These are phyloP conservation scores for Diogma glabrata DNA, from an alignment of 2,888 invertebrate species.

Conservation along the genomic window DNA sequence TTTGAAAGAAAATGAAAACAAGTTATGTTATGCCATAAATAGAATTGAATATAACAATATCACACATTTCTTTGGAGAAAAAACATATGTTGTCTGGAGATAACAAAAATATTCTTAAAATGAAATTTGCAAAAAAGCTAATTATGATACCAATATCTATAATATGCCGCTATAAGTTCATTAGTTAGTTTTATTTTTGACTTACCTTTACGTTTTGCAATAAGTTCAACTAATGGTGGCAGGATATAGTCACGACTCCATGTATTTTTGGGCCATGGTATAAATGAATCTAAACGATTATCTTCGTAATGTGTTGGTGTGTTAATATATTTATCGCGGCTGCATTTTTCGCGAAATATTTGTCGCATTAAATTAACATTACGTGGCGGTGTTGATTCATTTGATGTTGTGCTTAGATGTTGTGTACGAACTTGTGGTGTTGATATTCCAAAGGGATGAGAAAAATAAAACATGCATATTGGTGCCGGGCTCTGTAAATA, in stretches of 20 bases:
- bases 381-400: neutral
- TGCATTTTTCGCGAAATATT: conserved; percentile 4
- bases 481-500: conserved; percentile 28
- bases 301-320: conserved; percentile 1
- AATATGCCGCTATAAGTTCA: too few species aligned
- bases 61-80: too few species aligned
- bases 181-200: too few species aligned
- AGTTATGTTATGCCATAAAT: too few species aligned
- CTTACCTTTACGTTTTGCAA: conserved; percentile 19
- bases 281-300: conserved; percentile 12
- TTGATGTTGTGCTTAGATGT: neutral
- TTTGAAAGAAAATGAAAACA: too few species aligned
- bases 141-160: too few species aligned
- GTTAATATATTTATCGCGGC: neutral
- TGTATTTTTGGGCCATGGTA: conserved; percentile 19
- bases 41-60: too few species aligned
- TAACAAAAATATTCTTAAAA: too few species aligned
- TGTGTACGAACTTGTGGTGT: conserved; percentile 37
- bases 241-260: conserved; percentile 19
- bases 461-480: conserved; percentile 45
- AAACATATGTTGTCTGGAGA: too few species aligned
- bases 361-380: conserved; percentile 7
- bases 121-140: too few species aligned
- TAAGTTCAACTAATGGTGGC: conserved; percentile 20
- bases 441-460: conserved; percentile 44